phyloP scores from a whole-genome alignment of 2,113 vertebrate species.

The Phoxinus phoxinus region DNA sequence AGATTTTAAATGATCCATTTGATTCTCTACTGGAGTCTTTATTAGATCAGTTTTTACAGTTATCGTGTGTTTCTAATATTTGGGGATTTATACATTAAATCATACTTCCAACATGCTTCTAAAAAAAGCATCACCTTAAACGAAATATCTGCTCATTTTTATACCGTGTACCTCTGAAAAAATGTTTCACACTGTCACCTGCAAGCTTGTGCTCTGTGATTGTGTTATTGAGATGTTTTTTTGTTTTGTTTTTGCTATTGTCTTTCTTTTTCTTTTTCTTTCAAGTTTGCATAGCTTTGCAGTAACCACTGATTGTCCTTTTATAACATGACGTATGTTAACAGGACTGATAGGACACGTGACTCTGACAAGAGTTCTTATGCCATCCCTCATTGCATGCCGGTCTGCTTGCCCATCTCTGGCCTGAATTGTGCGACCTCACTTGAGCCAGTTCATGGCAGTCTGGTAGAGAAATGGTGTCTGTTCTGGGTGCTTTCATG shows the following conservation, averaged over 20 bases:
- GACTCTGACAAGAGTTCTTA: slow-evolving; percentile 40
- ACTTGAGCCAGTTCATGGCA: neutral
- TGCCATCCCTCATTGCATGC: slow-evolving; percentile 63
- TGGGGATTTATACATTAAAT: slow-evolving; percentile 23
- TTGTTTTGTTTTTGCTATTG: slow-evolving; percentile 70
- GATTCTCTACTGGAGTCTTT: slow-evolving; percentile 12
- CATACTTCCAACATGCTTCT: slow-evolving; percentile 28
- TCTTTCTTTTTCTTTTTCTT: slow-evolving; percentile 86
- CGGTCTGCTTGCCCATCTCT: slow-evolving; percentile 50
- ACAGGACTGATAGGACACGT: slow-evolving; percentile 24
- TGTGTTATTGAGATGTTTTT: slow-evolving; percentile 86
- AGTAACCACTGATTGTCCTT: slow-evolving; percentile 86
- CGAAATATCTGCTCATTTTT: slow-evolving; percentile 60
- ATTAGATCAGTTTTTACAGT: slow-evolving; percentile 26
- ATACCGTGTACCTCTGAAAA: slow-evolving; percentile 71
- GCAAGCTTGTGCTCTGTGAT: slow-evolving; percentile 98
- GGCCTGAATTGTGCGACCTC: slow-evolving; percentile 24
- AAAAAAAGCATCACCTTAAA: neutral
- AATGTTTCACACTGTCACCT: slow-evolving; percentile 84
- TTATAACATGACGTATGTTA: slow-evolving; percentile 72
- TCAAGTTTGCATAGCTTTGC: slow-evolving; percentile 88
- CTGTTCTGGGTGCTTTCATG: slow-evolving; percentile 21
- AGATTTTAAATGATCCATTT: slow-evolving; percentile 1
- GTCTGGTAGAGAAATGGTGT: slow-evolving; percentile 1
- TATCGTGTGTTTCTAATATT: slow-evolving; percentile 15